Evolutionary conservation across 2,888 invertebrate species (phyloP).

Genomic region (Aphelenchoides bicaudatus): DNA sequence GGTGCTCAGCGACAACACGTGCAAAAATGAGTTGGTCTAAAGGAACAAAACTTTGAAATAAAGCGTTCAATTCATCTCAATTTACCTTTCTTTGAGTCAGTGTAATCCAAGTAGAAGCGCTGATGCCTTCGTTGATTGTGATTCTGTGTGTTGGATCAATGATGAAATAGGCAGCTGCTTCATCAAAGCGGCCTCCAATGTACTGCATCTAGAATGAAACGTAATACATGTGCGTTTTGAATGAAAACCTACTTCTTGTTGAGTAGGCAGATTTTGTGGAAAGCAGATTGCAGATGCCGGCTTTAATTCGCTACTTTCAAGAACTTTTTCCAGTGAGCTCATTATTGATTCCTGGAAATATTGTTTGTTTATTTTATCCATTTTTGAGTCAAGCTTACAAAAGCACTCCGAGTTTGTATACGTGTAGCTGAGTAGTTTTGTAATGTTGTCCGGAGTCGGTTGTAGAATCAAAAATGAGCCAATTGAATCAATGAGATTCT

Average conservation of each 20-base stretch:
- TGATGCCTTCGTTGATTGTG: constrained; percentile 22
- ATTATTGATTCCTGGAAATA: constrained; percentile 11
- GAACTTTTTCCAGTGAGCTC: background rate
- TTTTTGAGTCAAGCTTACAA: no score
- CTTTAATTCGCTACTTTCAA: background rate
- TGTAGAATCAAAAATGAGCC: no score
- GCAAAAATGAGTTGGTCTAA: background rate
- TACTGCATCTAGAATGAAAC: constrained; percentile 9
- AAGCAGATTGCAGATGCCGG: constrained; percentile 4
- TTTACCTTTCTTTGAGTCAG: background rate
- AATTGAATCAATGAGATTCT: no score
- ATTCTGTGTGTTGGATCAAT: constrained; percentile 29
- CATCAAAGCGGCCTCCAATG: constrained; percentile 1
- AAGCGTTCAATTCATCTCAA: background rate
- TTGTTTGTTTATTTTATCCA: no score
- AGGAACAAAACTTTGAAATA: background rate
- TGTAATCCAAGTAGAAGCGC: constrained; percentile 28
- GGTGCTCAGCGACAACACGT: constrained; percentile 1
- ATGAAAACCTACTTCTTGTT: no score
- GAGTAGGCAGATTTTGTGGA: background rate
- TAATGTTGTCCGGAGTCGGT: background rate
- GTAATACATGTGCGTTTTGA: no score
- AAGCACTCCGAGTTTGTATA: no score
- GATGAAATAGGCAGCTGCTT: constrained; percentile 25
- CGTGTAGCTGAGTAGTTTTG: background rate